Percentiles rank a stretch among this genome's conserved stretches.
phyloP scores from a whole-genome alignment of 2,888 invertebrate species.

The Aporophyla nigra region DNA sequence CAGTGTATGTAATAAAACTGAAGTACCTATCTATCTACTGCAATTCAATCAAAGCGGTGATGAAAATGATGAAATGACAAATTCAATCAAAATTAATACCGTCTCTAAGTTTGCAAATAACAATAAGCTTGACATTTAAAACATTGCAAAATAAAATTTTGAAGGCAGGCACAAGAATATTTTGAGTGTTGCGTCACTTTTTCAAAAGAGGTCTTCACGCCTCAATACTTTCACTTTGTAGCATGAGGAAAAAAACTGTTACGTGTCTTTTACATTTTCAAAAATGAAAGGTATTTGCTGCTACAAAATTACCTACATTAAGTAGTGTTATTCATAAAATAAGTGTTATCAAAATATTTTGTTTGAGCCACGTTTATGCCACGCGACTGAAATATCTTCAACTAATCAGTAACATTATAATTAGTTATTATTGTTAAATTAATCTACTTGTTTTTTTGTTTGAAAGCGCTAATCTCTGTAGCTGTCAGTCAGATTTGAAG shows the following conservation, averaged over 20 bases:
- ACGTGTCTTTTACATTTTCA: conserved; percentile 35
- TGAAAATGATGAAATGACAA: conserved; percentile 13
- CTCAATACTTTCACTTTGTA: conserved; percentile 56
- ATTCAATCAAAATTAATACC: conserved; percentile 4
- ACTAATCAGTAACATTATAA: conserved; percentile 4
- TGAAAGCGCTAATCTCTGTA: too few relatives aligned
- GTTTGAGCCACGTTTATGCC: conserved; percentile 5
- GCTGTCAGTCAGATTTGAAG: too few relatives aligned
- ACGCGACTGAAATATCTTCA: not conserved
- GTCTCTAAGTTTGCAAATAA: conserved; percentile 19
- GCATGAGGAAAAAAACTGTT: conserved; percentile 52
- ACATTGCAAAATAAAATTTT: conserved; percentile 15
- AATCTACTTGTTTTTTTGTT: not conserved
- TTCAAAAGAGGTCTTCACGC: conserved; percentile 40
- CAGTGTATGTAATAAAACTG: conserved; percentile 1
- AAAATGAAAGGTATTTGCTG: conserved; percentile 16
- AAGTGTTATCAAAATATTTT: not conserved
- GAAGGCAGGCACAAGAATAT: conserved; percentile 30
- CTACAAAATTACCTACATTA: not conserved
- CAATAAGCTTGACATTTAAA: conserved; percentile 1
- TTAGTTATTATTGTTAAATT: conserved; percentile 6
- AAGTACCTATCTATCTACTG: not conserved
- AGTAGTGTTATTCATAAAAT: conserved; percentile 19
- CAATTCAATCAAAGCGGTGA: not conserved
- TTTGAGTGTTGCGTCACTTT: conserved; percentile 53